These are phyloP conservation scores for Tragelaphus buxtoni DNA, from an alignment of 2,113 vertebrate genomes.

Conservation along the genomic window DNA sequence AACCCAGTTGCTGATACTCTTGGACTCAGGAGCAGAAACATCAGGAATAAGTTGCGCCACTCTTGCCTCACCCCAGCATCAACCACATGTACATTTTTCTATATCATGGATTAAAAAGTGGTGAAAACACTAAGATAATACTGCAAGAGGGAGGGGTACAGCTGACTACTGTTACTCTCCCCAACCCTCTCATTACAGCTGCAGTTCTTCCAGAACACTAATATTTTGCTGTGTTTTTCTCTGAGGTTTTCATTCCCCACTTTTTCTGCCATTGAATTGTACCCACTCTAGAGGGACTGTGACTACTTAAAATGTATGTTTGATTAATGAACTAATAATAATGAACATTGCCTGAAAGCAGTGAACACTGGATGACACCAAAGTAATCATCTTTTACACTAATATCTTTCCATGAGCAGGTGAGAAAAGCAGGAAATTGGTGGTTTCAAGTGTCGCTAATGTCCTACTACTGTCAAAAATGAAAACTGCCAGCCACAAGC, in stretches of 20 bases:
- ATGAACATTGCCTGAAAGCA: not conserved
- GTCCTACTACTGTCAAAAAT: not conserved
- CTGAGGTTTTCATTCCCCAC: not conserved
- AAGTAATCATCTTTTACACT: not conserved
- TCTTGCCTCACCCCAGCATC: not conserved
- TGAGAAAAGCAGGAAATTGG: not conserved
- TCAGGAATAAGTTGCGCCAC: not conserved
- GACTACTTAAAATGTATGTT: not conserved
- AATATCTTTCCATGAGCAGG: not conserved
- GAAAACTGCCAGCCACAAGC: not conserved
- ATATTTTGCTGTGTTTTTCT: not conserved
- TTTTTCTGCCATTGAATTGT: not conserved
- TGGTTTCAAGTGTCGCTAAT: not conserved
- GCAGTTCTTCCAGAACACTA: not conserved
- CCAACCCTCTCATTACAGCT: not conserved
- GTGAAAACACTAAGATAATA: not conserved
- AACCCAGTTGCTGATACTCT: not conserved
- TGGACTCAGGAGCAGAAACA: not conserved
- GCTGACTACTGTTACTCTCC: not conserved
- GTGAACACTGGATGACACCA: not conserved
- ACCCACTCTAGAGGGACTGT: not conserved
- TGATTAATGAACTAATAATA: not conserved
- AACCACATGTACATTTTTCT: not conserved
- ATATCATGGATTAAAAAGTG: not conserved
- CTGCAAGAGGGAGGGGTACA: not conserved